Evolutionary conservation across 2,113 vertebrate species (phyloP), one percentile per base, ranked within the genome.

Genomic region (Carassius carassius): DNA sequence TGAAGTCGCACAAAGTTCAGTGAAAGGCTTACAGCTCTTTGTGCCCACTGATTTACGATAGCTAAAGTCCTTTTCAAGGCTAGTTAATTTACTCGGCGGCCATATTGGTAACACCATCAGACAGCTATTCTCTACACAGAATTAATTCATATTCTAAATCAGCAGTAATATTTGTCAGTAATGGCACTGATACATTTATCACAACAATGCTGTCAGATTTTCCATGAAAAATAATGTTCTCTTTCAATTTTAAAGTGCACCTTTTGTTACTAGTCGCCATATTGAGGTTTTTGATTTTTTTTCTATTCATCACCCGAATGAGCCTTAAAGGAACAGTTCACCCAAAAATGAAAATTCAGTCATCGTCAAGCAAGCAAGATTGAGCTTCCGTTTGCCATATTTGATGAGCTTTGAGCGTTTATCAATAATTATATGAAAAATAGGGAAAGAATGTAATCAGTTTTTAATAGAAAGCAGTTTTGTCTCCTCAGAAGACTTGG

Each of bases 1-100:
- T 69, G 76, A 60, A 78, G 47, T 80, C 41, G 11, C 16, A 47
- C 16, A 29, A 49, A 65, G 60, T 80, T 80, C 9, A 63, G 3
- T 47, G 60, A 49, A 16, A 25, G 7, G 9, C 35, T 58, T 35
- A 6, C 3, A 0, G n/a, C 19, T 9, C 3, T 29, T 8, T 51
- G 14, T 29, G 13, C 14, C 4, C 25, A 35, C 25, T 2, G 16
- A 51, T 69, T 69, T 49, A 51, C 1, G 3, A 12, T 17, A n/a
- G n/a, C n/a, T n/a, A 13, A 69, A 54, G 16, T 58, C n/a, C 6
- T 51, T 70, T 29, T 65, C 54, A 74, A 69, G 41, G 74, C 74
- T 54, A 54, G 14, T 21, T 23, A 10, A 14, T 21, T 29, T 1
- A 54, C 23, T 5, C 8, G 10, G 16, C 25, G 47, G 49, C 74